Base-by-base conservation (phyloP, 2,113 vertebrate species). In the Gambusia holbrooki region DNA sequence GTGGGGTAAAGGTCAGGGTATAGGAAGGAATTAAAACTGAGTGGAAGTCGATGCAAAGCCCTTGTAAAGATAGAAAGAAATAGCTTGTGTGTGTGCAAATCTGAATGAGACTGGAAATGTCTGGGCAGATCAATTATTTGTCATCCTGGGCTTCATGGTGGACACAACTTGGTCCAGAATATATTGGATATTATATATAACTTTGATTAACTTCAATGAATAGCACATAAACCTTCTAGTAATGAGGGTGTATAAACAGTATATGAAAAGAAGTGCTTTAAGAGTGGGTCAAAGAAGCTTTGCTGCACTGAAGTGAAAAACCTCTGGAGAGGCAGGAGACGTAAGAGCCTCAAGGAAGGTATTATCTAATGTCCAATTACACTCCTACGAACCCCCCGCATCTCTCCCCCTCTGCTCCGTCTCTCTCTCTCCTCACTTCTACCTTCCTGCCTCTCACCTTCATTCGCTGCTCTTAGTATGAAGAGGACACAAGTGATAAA, bases 401-500 rank as follows among this genome's bases (percentile, higher is more conserved):
- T 27, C 32, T 28, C 81, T 58, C 64, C 77, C 74, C 62, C 71
- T 60, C 62, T 25, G 27, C 74, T 81, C 76, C 27, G 5, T 6
- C 28, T 63, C 64, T 15, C 60, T 6, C 73, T 73, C 69, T 66
- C 42, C 77, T 78, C 62, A 63, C 68, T 63, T 64, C 69, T 61
- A 58, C 69, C 70, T 63, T 64, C 71, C 73, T 84, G 68, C 74
- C 66, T 81, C 85, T 73, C 64, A 71, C 81, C 73, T 80, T 80
- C 71, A 45, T 73, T 83, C 64, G 29, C 48, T 84, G 81, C 87
- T 71, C 70, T 84, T 66, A 69, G 74, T 79, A 85, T 81, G 83
- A 91, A 85, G 85, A 91, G 84, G 85, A 92, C 87, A 90, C 86
- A 81, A 81, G 85, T 83, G 88, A 94, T 91, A 88, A 92, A 93